Conservation (phyloP, 2,797 vertebrate species). For the Siniperca scherzeri region DNA sequence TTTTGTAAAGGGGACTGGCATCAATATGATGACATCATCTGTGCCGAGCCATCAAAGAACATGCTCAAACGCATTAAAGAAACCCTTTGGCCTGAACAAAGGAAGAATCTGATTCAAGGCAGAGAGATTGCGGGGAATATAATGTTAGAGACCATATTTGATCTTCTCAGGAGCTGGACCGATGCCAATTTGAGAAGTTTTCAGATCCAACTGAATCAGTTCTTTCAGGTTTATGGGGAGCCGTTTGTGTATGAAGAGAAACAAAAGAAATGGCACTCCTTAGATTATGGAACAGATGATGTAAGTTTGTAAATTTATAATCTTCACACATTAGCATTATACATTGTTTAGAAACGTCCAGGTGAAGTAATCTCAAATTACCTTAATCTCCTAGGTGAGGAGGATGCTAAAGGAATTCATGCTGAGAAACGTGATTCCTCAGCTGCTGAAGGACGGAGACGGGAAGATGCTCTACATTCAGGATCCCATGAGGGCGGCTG, state of each 20-base stretch:
- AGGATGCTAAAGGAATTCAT: slow-evolving; percentile 81
- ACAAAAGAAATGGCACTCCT: slow-evolving; percentile 47
- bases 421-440: slow-evolving; percentile 53
- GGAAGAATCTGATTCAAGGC: slow-evolving; percentile 75
- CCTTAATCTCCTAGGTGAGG: slow-evolving; percentile 79
- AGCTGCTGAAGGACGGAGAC: slow-evolving; percentile 41
- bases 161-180: slow-evolving; percentile 86
- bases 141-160: slow-evolving; percentile 90
- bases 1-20: slow-evolving; percentile 90
- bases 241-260: slow-evolving; percentile 77
- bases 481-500: slow-evolving; percentile 83
- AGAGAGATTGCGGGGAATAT: slow-evolving; percentile 85
- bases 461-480: slow-evolving; percentile 20
- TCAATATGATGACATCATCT: slow-evolving; percentile 96
- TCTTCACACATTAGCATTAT: neutral
- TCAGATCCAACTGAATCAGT: slow-evolving; percentile 86
- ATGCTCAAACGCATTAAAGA: rapidly evolving
- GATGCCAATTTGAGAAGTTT: slow-evolving; percentile 86
- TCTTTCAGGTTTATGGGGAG: slow-evolving; percentile 65
- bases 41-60: slow-evolving; percentile 47
- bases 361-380: neutral
- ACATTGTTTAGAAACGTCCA: no score
- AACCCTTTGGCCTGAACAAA: rapidly evolving
- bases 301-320: slow-evolving; percentile 83
- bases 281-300: slow-evolving; percentile 74